Percentiles rank a stretch among this genome's conserved stretches.
These are phyloP conservation scores for Hyposoter didymator DNA, from an alignment of 2,888 invertebrate genomes.

Conservation along the genomic window DNA sequence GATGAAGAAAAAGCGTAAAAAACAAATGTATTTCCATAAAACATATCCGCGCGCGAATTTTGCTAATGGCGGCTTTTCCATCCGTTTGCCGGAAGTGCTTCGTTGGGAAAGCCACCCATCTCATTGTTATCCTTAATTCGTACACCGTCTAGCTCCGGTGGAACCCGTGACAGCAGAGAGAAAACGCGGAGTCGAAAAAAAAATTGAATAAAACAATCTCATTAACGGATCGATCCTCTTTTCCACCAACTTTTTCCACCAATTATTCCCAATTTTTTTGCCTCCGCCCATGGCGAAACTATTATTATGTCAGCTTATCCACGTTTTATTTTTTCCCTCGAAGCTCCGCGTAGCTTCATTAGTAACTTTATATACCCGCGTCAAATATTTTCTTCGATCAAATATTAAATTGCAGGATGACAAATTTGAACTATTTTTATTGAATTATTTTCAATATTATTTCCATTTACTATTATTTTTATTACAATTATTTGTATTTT, in stretches of 20 bases:
- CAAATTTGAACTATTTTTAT: background rate
- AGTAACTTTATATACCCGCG: conserved; percentile 4
- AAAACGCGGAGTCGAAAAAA: conserved; percentile 4
- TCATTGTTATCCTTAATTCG: conserved; percentile 16
- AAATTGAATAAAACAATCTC: conserved; percentile 10
- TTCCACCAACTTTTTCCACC: background rate
- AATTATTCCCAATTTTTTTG: conserved; percentile 7
- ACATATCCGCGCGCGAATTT: background rate
- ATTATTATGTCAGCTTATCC: background rate
- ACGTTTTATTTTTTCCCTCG: background rate
- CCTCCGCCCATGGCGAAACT: background rate
- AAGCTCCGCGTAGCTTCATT: background rate
- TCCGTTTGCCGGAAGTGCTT: conserved; percentile 7
- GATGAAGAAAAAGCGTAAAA: background rate
- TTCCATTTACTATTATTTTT: no score
- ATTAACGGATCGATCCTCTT: conserved; percentile 1
- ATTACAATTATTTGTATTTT: background rate
- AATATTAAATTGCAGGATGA: background rate
- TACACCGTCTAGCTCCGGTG: background rate
- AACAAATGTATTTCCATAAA: no score
- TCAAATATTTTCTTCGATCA: background rate
- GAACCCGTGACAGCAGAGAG: conserved; percentile 4
- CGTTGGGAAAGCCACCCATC: background rate
- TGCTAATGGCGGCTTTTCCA: conserved; percentile 6
- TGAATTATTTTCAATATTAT: background rate